Evolutionary conservation across 1,140 invertebrate genomes (phyloP), one percentile per base, ranked within the genome.

Genomic region (Amyelois transitella): DNA sequence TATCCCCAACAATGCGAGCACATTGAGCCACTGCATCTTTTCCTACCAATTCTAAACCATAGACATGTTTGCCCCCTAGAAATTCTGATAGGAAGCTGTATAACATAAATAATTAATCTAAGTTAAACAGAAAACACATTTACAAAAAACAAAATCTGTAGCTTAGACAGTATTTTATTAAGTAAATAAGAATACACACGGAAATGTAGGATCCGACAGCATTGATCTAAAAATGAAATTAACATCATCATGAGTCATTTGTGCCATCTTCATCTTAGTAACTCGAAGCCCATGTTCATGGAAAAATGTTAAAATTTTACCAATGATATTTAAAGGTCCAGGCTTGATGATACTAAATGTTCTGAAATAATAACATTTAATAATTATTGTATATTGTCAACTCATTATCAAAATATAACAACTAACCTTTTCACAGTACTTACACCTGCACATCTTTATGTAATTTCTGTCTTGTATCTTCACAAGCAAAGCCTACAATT

Each of bases 301-400:
- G 18, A 96, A 90, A 18, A 89, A 74, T 58, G 91, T 91, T 1
- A 97, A 64, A 56, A 97, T 94, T 68, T 92, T 91, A n/a, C 95
- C 95, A 62, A 93, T 90, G 74, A 92, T 92, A 12, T 90, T 82
- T n/a, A 93, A 84, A 18, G 91, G 89, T 63, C 93, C 89, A 22
- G 94, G 92, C 77, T 96, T 96, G 2, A 97, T 89, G 58, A 96
- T 86, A 6, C 91, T 91, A 88, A 94, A 93, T n/a, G 94, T 94
- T 69, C 95, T 94, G 67, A 43, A 90, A 89, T 56, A 14, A 49
- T 53, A 53, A 62, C 77, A 21, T 25, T 53, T 25, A 54, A 53
- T 45, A 58, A 64, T n/a, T n/a, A n/a, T n/a, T n/a, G n/a, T n/a
- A n/a, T n/a, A n/a, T n/a, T n/a, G n/a, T 24, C 32, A 52, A 43